Evolutionary conservation across 2,888 invertebrate species (phyloP), one percentile per base, ranked within the genome.

Genomic region (Epinotia demarniana): DNA sequence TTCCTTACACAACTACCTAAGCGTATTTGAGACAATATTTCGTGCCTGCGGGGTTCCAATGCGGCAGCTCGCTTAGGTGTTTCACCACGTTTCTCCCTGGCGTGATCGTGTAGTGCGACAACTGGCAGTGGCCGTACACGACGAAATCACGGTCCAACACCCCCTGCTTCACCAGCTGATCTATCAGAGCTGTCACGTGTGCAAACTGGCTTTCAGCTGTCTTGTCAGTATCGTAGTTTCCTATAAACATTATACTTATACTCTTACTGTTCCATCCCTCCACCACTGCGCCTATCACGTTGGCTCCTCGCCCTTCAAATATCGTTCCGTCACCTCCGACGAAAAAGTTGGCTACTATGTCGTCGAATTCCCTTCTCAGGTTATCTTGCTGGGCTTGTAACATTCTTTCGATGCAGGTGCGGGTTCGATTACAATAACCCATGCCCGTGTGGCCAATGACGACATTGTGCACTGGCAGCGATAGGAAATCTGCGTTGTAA

Each of bases 281-380:
- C 6, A 89, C 84, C 90, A 92, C 89, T 0, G 84, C 90, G 0
- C 89, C 88, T 8, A 85, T 69, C 0, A 90, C 81, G 76, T 92
- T 92, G 0, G 90, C 90, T 0, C 93, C 93, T 79, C 90, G 82
- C 0, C 92, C 93, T 82, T 93, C 93, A 73, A 93, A 93, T 3
- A 93, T 71, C 1, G 85, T 78, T 3, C 92, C 93, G 6, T 88
- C 85, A 1, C 90, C 90, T 12, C 89, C 86, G 4, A 93, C 87
- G 0, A 93, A 85, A 73, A 86, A 93, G 77, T 93, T 93, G 0
- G 92, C 90, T 0, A 87, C 91, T 55, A 93, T 92, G 66, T 93
- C 93, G 1, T 76, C 73, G 75, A 84, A 87, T 0, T 82, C 82
- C 60, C 87, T 82, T 11, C 84, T 79, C 18, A 89, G 81, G 72